A percentile compares a stretch with the other conserved stretches of the same genome.
Conservation (phyloP, 2,888 invertebrate species). For the Zonitis immaculata region DNA sequence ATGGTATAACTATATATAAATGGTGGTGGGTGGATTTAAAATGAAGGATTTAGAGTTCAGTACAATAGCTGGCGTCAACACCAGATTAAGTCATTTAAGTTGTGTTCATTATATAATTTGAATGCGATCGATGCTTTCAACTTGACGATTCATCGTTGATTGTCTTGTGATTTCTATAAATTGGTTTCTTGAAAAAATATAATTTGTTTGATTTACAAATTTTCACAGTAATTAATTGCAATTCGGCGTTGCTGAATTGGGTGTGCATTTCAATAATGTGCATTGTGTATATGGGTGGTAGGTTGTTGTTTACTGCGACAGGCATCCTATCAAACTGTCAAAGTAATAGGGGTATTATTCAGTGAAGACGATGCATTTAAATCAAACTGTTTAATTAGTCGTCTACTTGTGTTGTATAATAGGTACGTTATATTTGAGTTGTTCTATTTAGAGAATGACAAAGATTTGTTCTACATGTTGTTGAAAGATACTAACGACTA, state of each 20-base stretch:
- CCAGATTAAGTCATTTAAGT: constrained; percentile 20
- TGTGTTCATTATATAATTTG: constrained; percentile 18
- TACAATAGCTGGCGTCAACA: constrained; percentile 17
- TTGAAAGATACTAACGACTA: no score
- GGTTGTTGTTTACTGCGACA: background rate
- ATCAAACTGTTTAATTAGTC: background rate
- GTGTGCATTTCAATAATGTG: background rate
- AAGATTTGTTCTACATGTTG: no score
- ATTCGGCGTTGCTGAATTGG: background rate
- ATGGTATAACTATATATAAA: background rate
- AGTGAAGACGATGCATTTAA: background rate
- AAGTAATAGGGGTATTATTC: background rate
- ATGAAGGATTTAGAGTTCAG: constrained; percentile 4
- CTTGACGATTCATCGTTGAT: constrained; percentile 18
- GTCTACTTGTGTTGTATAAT: background rate
- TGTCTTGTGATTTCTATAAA: constrained; percentile 7
- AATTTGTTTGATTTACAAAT: no score
- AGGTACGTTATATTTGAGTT: background rate
- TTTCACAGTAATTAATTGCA: background rate
- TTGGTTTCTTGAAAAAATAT: no score
- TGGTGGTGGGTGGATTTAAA: background rate
- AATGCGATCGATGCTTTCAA: constrained; percentile 19
- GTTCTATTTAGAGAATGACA: background rate
- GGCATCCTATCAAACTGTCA: background rate
- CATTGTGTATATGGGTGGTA: background rate